Percentiles rank a stretch among this genome's conserved stretches.
Evolutionary conservation across 2,113 vertebrate species (phyloP).

Genomic region (Brachyhypopomus gauderio): DNA sequence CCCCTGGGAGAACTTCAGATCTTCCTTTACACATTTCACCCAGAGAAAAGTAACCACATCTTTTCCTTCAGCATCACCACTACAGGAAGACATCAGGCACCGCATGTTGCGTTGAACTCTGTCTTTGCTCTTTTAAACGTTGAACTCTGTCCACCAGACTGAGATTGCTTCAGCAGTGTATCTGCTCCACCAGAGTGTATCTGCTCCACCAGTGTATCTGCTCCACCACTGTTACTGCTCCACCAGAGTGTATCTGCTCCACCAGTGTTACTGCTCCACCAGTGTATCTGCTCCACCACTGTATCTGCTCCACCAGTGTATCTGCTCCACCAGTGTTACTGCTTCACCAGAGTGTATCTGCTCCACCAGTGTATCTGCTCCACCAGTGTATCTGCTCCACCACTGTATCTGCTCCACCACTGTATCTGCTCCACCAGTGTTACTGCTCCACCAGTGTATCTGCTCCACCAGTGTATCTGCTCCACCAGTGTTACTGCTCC

Average conservation of each 20-base stretch:
- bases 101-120: not conserved
- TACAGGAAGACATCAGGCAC: not conserved
- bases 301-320: slow-evolving; percentile 52
- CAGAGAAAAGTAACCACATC: not conserved
- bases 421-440: too few relatives aligned
- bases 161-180: slow-evolving; percentile 42
- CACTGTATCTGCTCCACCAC: slow-evolving; percentile 53
- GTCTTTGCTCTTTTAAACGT: not conserved
- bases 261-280: slow-evolving; percentile 50
- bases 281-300: slow-evolving; percentile 53
- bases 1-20: not conserved
- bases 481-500: slow-evolving; percentile 44
- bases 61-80: not conserved
- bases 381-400: slow-evolving; percentile 55
- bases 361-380: slow-evolving; percentile 51
- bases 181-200: slow-evolving; percentile 33
- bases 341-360: slow-evolving; percentile 51
- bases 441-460: slow-evolving; percentile 48
- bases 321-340: too few relatives aligned
- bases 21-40: not conserved
- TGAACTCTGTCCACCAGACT: too few relatives aligned
- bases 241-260: too few relatives aligned
- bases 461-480: slow-evolving; percentile 58
- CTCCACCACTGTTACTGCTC: slow-evolving; percentile 37
- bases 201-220: slow-evolving; percentile 56